Evolutionary conservation across 2,888 invertebrate genomes (phyloP), one percentile per base, ranked within the genome.

Genomic region (Lissocephala sabroskyi): DNA sequence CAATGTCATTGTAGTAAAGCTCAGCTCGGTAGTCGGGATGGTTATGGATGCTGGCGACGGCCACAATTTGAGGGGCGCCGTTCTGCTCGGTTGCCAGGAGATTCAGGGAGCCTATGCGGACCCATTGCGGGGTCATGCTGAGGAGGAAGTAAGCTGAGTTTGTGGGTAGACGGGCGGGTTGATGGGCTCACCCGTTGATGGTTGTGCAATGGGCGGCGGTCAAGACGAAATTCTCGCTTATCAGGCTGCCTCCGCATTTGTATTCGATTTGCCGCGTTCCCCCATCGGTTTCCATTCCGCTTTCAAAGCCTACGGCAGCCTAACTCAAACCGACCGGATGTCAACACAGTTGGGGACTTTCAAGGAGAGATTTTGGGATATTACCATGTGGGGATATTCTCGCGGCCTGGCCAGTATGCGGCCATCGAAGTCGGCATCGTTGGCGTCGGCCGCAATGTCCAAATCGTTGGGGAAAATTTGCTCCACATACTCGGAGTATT

Each of bases 351-450:
- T n/a, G n/a, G n/a, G n/a, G n/a, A 40, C 6, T 18, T 37, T 37
- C 4, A 32, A 32, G n/a, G 13, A 5, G 1, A n/a, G n/a, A n/a
- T 5, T 13, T 32, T 32, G 9, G 35, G 7, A 13, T 16, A 57
- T 16, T 70, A 83, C 84, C 83, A 84, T 84, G 48, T 84, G 84
- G 0, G 84, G 84, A 59, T 80, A 84, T 71, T 84, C 71, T 18
- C 83, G 83, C 5, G 83, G 82, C 16, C 62, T 52, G 5, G 81
- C 81, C 33, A 79, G 51, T 19, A 65, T 48, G 1, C 84, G 80
- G 2, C 84, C 84, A 59, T 79, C 77, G 42, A 84, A 81, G 10
- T 81, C 71, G 2, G 64, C 62, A 26, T 75, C 80, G 28, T 76
- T 67, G 2, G 77, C 77, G 49, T 80, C 80, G 13, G 56, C 64